These are phyloP conservation scores for Hyperoplus immaculatus DNA, from an alignment of 2,797 vertebrate genomes.

Conservation along the genomic window DNA sequence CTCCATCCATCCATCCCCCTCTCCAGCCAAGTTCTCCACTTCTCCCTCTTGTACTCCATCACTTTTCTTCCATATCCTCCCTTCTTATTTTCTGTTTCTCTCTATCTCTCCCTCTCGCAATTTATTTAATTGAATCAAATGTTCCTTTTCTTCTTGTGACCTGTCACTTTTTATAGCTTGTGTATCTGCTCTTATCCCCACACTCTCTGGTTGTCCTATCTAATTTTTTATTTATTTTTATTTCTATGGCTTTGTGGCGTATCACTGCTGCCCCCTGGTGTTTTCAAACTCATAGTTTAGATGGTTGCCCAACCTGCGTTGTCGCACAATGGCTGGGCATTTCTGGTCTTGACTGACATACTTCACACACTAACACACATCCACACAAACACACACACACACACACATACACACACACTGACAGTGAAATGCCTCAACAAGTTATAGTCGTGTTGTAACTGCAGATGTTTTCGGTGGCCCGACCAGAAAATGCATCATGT, in stretches of 20 bases:
- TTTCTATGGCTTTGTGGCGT: background rate
- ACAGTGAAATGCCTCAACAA: background rate
- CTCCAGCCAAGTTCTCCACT: background rate
- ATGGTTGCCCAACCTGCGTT: background rate
- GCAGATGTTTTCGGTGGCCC: background rate
- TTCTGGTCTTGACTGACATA: conserved; percentile 12
- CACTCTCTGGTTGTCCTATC: conserved; percentile 2
- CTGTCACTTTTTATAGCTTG: background rate
- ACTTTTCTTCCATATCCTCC: background rate
- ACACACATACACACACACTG: background rate
- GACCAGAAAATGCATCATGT: too few relatives aligned
- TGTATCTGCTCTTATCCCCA: background rate
- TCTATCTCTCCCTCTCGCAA: background rate
- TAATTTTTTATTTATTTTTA: background rate
- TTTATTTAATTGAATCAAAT: background rate
- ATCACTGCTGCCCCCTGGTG: conserved; percentile 66
- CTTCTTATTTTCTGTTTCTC: too few relatives aligned
- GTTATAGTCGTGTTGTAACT: conserved; percentile 1
- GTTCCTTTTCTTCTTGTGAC: background rate
- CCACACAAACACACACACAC: conserved; percentile 15
- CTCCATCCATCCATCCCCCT: background rate
- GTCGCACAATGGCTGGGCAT: background rate
- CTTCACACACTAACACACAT: conserved; percentile 6
- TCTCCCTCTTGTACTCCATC: background rate
- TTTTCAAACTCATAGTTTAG: background rate